Evolutionary conservation across 2,113 vertebrate species (phyloP).

Genomic region (Gymnarchus niloticus): DNA sequence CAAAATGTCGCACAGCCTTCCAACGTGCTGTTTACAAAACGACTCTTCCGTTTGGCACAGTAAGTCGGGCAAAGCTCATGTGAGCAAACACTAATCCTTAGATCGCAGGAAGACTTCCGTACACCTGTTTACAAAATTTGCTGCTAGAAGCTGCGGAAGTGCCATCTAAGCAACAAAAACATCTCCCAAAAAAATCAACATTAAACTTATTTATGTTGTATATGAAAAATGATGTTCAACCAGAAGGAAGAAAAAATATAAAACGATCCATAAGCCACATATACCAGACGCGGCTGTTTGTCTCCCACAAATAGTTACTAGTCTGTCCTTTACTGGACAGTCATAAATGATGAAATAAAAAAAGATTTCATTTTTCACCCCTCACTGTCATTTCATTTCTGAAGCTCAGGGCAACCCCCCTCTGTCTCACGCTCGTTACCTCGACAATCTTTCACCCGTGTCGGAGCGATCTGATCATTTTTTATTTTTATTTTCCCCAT

Average conservation of each 20-base stretch:
- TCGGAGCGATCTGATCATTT: slow-evolving; percentile 38
- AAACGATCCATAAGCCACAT: slow-evolving; percentile 9
- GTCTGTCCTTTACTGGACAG: slow-evolving; percentile 40
- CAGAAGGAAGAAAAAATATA: background rate
- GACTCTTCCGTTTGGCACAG: background rate
- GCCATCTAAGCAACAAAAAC: background rate
- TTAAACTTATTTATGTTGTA: slow-evolving; percentile 1
- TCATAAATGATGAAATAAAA: slow-evolving; percentile 51
- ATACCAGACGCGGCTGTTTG: slow-evolving; percentile 10
- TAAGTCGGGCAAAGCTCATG: background rate
- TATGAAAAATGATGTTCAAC: background rate
- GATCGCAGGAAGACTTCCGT: background rate
- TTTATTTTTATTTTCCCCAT: slow-evolving; percentile 45
- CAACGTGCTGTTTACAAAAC: background rate
- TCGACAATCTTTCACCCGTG: slow-evolving; percentile 44
- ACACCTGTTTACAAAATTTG: slow-evolving; percentile 4
- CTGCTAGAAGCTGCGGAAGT: background rate
- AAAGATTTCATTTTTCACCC: slow-evolving; percentile 54
- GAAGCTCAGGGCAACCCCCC: slow-evolving; percentile 52
- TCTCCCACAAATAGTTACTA: slow-evolving; percentile 12
- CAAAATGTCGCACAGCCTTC: background rate
- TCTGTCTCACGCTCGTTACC: slow-evolving; percentile 50
- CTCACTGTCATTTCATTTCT: slow-evolving; percentile 55
- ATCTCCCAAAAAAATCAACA: background rate
- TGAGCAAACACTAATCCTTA: background rate